phyloP scores from a whole-genome alignment of 2,888 invertebrate species.

The Ellobium chinense region DNA sequence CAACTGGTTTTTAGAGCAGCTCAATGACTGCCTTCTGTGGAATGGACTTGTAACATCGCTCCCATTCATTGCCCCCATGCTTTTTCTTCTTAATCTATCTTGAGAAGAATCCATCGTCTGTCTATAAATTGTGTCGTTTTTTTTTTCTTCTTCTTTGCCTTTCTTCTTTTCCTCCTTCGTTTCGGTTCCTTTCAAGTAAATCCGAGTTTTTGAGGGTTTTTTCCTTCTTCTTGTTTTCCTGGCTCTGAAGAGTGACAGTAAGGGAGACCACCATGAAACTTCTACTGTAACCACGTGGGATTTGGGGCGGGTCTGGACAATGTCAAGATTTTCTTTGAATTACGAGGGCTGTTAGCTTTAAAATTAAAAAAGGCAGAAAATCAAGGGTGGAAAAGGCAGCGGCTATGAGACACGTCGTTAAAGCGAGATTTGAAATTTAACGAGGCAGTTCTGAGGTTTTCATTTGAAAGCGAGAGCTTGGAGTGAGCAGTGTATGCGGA shows the following conservation, averaged over 20 bases:
- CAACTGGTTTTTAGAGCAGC: too few relatives aligned
- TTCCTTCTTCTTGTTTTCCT: constrained; percentile 2
- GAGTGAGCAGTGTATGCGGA: too few relatives aligned
- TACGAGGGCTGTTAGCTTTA: neutral
- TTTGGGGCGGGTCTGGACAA: neutral
- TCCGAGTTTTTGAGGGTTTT: neutral
- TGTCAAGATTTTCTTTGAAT: constrained; percentile 24
- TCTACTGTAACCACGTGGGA: neutral
- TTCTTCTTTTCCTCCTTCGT: neutral
- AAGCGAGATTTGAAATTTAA: constrained; percentile 13
- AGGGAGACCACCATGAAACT: constrained; percentile 17
- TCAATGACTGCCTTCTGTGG: too few relatives aligned
- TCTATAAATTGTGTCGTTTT: neutral
- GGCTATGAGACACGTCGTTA: constrained; percentile 7
- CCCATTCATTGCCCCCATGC: too few relatives aligned
- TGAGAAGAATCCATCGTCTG: constrained; percentile 8
- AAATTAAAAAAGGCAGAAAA: neutral
- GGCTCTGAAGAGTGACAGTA: neutral
- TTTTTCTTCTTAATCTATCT: too few relatives aligned
- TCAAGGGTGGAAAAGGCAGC: neutral
- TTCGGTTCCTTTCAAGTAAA: constrained; percentile 1
- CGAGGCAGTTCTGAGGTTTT: neutral
- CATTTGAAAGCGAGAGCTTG: too few relatives aligned
- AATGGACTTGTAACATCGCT: too few relatives aligned
- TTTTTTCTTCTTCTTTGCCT: too few relatives aligned